phyloP scores from a whole-genome alignment of 2,888 invertebrate genomes.

The Dryocosmus kuriphilus region DNA sequence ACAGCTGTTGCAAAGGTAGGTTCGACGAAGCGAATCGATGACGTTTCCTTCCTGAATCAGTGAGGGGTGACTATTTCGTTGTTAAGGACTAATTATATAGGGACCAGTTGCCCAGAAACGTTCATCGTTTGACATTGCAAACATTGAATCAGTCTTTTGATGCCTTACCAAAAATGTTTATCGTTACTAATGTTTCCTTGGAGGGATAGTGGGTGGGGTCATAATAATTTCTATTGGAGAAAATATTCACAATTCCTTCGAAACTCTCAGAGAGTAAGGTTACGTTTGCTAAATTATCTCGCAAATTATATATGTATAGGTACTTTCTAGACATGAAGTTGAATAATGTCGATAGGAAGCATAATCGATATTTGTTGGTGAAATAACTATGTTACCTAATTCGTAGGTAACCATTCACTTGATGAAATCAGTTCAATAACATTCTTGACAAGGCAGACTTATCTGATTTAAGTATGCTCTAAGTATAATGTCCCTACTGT shows the following conservation, averaged over 20 bases:
- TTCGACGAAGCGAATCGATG: slow-evolving; percentile 55
- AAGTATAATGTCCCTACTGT: not conserved
- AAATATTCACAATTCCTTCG: not conserved
- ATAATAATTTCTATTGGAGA: not conserved
- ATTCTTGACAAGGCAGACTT: slow-evolving; percentile 7
- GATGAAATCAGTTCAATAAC: slow-evolving; percentile 10
- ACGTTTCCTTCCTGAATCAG: slow-evolving; percentile 58
- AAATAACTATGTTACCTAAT: not conserved
- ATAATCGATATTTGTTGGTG: not conserved
- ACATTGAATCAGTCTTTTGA: slow-evolving; percentile 1
- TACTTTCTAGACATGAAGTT: not conserved
- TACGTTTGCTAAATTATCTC: not conserved
- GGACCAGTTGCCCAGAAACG: slow-evolving; percentile 12
- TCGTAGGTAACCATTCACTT: not conserved
- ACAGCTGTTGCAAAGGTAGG: slow-evolving; percentile 58
- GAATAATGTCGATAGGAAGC: not conserved
- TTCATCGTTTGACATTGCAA: not conserved
- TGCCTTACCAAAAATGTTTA: not conserved
- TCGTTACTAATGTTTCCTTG: no score
- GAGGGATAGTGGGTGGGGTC: no score
- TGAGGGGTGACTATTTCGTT: slow-evolving; percentile 15
- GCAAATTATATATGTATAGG: not conserved
- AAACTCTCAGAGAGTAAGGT: not conserved
- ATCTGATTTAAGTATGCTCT: not conserved
- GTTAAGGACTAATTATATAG: slow-evolving; percentile 41